These are phyloP conservation scores for Dicentrarchus labrax DNA, from an alignment of 2,113 vertebrate species.

Conservation along the genomic window DNA sequence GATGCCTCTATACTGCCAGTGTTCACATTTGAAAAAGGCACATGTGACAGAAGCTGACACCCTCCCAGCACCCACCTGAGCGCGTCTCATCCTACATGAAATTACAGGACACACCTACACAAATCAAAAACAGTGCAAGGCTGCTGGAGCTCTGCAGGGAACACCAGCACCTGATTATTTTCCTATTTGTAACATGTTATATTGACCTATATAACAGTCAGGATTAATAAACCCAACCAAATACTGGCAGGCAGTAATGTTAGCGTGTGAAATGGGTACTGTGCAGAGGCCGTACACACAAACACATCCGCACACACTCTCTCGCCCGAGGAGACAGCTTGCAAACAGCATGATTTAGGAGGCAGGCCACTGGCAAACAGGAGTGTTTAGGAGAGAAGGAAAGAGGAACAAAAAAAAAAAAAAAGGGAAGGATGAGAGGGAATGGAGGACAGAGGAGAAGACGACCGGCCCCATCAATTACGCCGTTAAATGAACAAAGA, in stretches of 20 bases:
- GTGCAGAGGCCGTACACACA: conserved; percentile 31
- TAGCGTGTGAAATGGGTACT: conserved; percentile 56
- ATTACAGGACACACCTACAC: conserved; percentile 22
- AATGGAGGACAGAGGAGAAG: conserved; percentile 42
- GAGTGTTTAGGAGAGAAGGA: conserved; percentile 63
- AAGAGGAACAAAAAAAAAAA: conserved; percentile 16
- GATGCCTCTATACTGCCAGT: not conserved
- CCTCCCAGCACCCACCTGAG: conserved; percentile 8
- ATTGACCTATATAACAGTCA: conserved; percentile 66
- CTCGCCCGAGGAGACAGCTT: conserved; percentile 71
- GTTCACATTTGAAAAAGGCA: conserved; percentile 39
- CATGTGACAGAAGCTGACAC: conserved; percentile 14
- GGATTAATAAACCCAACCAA: conserved; percentile 73
- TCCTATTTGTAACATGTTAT: conserved; percentile 54
- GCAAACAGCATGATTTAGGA: conserved; percentile 75
- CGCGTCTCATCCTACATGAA: conserved; percentile 9
- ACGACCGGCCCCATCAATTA: conserved; percentile 72
- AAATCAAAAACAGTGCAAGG: conserved; percentile 15
- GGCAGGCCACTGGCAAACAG: conserved; percentile 56
- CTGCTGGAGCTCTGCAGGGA: conserved; percentile 32
- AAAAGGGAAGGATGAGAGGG: conserved; percentile 41
- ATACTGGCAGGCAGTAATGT: conserved; percentile 57
- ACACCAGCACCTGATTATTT: conserved; percentile 52
- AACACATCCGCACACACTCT: conserved; percentile 18
- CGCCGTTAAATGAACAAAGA: conserved; percentile 71